These are phyloP conservation scores for Todiramphus chloris DNA, from an alignment of 2,113 vertebrate genomes.

Conservation along the genomic window DNA sequence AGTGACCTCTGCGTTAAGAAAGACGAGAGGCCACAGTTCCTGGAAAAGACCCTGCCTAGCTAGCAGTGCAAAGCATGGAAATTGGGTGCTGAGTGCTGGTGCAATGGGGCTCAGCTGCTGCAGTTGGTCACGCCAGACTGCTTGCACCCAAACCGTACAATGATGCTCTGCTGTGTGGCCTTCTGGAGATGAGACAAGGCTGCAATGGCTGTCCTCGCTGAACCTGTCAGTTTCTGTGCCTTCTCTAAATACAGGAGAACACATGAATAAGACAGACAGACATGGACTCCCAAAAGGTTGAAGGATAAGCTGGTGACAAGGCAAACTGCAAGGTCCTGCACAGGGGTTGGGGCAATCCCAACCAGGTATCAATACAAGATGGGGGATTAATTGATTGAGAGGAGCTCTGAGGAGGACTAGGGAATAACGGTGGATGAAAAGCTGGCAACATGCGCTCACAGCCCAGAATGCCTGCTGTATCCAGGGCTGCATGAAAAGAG, in stretches of 20 bases:
- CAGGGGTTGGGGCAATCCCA: too few species aligned
- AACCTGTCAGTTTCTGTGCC: background rate
- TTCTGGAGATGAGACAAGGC: rapidly evolving
- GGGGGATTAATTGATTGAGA: background rate
- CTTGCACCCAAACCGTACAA: rapidly evolving
- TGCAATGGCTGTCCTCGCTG: background rate
- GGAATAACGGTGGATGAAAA: background rate
- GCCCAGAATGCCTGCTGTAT: background rate
- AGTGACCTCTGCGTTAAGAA: rapidly evolving
- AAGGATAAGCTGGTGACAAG: too few species aligned
- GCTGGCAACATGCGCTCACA: background rate
- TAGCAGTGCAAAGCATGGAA: background rate
- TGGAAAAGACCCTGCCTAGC: background rate
- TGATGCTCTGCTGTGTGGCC: rapidly evolving
- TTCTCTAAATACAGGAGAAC: rapidly evolving
- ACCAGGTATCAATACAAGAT: background rate
- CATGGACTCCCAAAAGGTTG: rapidly evolving
- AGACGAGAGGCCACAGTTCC: too few species aligned
- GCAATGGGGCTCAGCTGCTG: background rate
- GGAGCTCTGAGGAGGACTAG: background rate
- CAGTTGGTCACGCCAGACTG: background rate
- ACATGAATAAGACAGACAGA: too few species aligned
- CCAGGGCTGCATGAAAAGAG: background rate
- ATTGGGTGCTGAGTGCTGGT: rapidly evolving
- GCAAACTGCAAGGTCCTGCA: too few species aligned